A percentile compares a stretch with the other conserved stretches of the same genome.
These are phyloP conservation scores for Turritopsis dohrnii DNA, from an alignment of 30 jellyfish, hydroid and myxozoan species.

Conservation along the genomic window DNA sequence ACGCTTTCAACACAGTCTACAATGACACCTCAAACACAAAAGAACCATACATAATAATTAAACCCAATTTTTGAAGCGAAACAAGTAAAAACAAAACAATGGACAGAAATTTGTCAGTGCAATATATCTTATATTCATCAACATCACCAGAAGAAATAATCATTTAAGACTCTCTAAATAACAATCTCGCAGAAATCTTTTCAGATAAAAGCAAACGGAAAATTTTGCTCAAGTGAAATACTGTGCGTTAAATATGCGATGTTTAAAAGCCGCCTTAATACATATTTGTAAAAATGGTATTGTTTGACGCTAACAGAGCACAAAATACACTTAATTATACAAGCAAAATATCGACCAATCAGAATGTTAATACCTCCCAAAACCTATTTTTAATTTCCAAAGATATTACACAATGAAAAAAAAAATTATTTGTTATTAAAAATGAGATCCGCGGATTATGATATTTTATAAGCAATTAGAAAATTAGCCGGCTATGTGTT, in stretches of 20 bases:
- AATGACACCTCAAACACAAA: neutral
- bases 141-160: neutral
- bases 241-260: neutral
- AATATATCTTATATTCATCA: neutral
- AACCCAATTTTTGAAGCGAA: neutral
- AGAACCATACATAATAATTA: neutral
- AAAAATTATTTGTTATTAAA: neutral
- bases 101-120: neutral
- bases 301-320: neutral
- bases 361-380: neutral
- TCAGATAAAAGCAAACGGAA: neutral
- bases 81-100: neutral
- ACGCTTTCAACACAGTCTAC: neutral
- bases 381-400: neutral
- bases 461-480: neutral
- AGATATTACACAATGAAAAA: neutral
- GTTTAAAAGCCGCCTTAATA: neutral
- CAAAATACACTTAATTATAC: neutral
- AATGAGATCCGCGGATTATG: neutral
- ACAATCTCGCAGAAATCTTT: neutral
- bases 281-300: neutral
- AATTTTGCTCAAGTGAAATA: neutral
- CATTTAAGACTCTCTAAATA: neutral
- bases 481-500: neutral
- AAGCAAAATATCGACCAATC: neutral